These are phyloP conservation scores for Drosophila chauvacae DNA, from an alignment of 1,140 invertebrate species.

Conservation along the genomic window DNA sequence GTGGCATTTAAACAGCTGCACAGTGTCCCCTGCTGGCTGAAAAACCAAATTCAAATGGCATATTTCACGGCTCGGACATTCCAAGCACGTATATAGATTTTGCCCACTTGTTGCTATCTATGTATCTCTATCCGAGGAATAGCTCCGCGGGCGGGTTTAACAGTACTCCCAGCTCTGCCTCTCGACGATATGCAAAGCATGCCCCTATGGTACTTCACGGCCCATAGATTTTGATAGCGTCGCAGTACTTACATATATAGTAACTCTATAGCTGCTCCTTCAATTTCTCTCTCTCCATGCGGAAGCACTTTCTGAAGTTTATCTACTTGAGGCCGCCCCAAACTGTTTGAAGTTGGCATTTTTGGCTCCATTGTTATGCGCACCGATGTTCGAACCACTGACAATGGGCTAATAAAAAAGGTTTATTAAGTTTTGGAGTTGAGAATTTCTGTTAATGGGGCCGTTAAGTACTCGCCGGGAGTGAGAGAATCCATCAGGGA, in stretches of 20 bases:
- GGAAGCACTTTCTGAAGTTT: conserved; percentile 33
- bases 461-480: neutral
- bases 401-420: conserved; percentile 23
- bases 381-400: conserved; percentile 4
- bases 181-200: conserved; percentile 65
- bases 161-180: conserved; percentile 9
- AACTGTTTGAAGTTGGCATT: conserved; percentile 32
- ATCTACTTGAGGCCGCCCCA: neutral
- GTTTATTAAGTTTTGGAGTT: conserved; percentile 2
- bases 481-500: neutral
- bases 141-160: conserved; percentile 30
- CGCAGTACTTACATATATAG: neutral
- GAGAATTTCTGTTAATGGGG: neutral
- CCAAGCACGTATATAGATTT: conserved; percentile 64
- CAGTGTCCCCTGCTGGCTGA: conserved; percentile 37
- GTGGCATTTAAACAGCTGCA: conserved; percentile 77
- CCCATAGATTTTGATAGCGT: conserved; percentile 41
- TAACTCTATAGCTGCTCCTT: neutral
- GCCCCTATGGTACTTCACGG: conserved; percentile 64
- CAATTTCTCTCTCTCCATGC: conserved; percentile 15
- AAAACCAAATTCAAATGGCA: conserved; percentile 55
- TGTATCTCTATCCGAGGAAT: neutral
- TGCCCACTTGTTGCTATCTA: conserved; percentile 60
- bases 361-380: conserved; percentile 21
- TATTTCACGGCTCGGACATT: conserved; percentile 26